These are phyloP conservation scores for Gallinago stenura DNA, from an alignment of 2,797 vertebrate genomes.

Conservation along the genomic window DNA sequence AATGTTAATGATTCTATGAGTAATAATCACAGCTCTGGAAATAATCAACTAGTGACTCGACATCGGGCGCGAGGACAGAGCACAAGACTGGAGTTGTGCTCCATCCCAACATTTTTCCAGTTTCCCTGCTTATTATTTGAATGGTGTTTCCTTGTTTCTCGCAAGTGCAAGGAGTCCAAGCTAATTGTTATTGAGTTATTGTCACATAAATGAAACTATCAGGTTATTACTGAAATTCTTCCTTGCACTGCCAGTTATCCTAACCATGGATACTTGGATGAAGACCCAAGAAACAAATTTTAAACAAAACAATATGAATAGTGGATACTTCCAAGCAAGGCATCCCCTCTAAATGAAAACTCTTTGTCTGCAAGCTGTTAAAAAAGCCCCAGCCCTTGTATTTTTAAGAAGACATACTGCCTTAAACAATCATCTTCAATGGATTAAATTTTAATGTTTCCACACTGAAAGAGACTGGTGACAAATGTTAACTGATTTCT, in stretches of 20 bases:
- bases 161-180: not conserved
- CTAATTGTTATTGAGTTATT: not conserved
- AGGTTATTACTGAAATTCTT: not conserved
- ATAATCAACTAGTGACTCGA: not conserved
- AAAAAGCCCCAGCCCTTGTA: rapidly evolving
- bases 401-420: not conserved
- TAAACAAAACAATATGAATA: not conserved
- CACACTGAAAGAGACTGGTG: not conserved
- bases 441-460: not conserved
- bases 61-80: not conserved
- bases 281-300: not conserved
- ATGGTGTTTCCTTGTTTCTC: not conserved
- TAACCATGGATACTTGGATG: not conserved
- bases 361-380: not conserved
- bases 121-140: not conserved
- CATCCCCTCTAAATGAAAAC: not conserved
- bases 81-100: not conserved
- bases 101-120: not conserved
- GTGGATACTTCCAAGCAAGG: not conserved
- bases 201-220: not conserved
- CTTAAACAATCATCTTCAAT: not conserved
- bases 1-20: not conserved
- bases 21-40: not conserved
- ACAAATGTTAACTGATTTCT: not conserved
- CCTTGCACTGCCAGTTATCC: not conserved